Conservation (phyloP, 2,113 vertebrate species). For the Limanda limanda region DNA sequence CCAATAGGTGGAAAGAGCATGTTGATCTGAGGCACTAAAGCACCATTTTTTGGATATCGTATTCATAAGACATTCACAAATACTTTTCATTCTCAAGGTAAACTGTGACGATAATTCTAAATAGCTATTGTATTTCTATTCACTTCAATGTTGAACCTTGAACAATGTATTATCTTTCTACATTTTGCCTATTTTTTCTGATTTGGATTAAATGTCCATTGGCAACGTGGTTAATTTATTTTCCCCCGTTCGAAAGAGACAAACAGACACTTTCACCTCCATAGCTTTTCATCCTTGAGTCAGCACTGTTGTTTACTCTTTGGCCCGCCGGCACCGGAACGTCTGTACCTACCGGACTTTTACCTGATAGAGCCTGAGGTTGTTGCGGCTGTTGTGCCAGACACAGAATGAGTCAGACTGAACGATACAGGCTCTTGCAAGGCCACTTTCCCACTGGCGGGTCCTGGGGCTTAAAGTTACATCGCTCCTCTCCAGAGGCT, state of each 20-base stretch:
- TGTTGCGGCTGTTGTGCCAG: slow-evolving; percentile 39
- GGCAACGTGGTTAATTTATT: slow-evolving; percentile 3
- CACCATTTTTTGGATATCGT: neutral
- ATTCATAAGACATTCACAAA: neutral
- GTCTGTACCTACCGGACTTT: slow-evolving; percentile 37
- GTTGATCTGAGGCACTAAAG: neutral
- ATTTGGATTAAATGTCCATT: neutral
- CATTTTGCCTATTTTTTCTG: too few species aligned
- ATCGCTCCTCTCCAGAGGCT: slow-evolving; percentile 40
- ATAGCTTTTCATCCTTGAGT: slow-evolving; percentile 19
- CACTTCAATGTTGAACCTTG: too few species aligned
- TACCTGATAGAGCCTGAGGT: slow-evolving; percentile 47
- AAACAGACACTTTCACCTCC: slow-evolving; percentile 9
- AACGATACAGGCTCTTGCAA: slow-evolving; percentile 57
- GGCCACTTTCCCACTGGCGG: slow-evolving; percentile 59
- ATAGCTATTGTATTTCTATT: neutral
- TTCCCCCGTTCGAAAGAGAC: slow-evolving; percentile 10
- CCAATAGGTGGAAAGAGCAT: neutral
- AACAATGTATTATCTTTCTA: too few species aligned
- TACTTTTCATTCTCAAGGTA: neutral
- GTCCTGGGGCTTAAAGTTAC: slow-evolving; percentile 48
- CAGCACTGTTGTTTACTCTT: slow-evolving; percentile 33
- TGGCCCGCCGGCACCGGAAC: slow-evolving; percentile 37
- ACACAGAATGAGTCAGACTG: slow-evolving; percentile 62
- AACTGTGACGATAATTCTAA: too few species aligned